Base-by-base conservation (phyloP, 2,888 invertebrate genomes). In the Antheraea assamensis region DNA sequence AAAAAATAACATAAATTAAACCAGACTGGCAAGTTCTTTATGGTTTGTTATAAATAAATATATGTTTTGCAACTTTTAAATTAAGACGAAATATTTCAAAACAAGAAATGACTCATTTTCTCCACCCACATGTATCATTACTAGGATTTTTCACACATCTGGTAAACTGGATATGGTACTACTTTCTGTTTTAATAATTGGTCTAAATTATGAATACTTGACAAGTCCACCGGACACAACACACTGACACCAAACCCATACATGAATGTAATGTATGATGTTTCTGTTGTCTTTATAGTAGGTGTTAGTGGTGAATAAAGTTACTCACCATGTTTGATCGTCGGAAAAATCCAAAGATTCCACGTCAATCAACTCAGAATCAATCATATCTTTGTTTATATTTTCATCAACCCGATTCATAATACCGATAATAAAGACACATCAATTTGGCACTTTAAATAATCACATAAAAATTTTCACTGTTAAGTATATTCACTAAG, bases 301-400 rank as follows among this genome's bases (percentile, higher is more conserved):
- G 2, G 61, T 64, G 30, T 27, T 78, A 76, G 55, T 64, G 52
- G 35, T 64, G 35, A 31, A 35, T 35, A 35, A 35, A 15, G 27
- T 74, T 77, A 86, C 95, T 92, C 85, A 96, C 96, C 96, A 96
- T 79, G 95, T 95, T 90, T 96, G 95, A 85, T 95, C 93, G 88
- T 95, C 93, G 77, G 91, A 90, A 88, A 94, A 95, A 89, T 95
- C 92, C 81, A 96, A 88, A 81, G 94, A 89, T 85, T 93, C 93
- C 86, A 96, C 91, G 91, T 95, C 95, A 83, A 96, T 95, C 82
- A 95, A 90, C 86, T 95, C 95, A 87, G 87, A 89, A 89, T 93
- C 93, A 87, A 90, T 87, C 94, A 94, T 93, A 93, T 93, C 93
- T 93, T 94, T 93, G 94, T 94, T 93, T 94, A 92, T 93, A 93